phyloP scores from a whole-genome alignment of 2,888 invertebrate species.

The Dryococelus australis region DNA sequence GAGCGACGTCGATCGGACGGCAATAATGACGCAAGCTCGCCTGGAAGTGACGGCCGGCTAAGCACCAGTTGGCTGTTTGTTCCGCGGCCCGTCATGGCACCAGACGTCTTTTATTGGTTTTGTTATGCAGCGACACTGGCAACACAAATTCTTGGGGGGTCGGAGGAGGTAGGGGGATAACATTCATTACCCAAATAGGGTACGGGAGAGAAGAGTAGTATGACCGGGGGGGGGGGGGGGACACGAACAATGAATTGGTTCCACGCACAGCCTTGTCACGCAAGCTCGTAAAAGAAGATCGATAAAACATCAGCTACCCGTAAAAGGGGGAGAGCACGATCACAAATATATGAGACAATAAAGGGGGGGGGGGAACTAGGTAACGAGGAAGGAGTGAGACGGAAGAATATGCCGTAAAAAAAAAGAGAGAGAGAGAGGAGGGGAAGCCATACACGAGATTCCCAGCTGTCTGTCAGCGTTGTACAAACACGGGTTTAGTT shows the following conservation, averaged over 20 bases:
- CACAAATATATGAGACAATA: not conserved
- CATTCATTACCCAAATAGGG: conserved; percentile 8
- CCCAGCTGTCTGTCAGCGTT: not conserved
- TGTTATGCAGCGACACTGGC: not conserved
- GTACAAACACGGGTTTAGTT: not conserved
- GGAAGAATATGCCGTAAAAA: not conserved
- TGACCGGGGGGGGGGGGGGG: not conserved
- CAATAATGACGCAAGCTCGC: too few species aligned
- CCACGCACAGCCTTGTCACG: conserved; percentile 16
- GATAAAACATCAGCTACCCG: not conserved
- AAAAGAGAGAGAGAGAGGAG: not conserved
- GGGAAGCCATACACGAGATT: not conserved
- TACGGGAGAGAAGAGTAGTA: not conserved
- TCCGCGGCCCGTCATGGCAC: too few species aligned
- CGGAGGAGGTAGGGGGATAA: not conserved
- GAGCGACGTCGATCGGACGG: too few species aligned
- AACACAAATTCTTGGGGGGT: not conserved
- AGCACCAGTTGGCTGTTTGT: too few species aligned
- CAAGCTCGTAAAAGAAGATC: not conserved
- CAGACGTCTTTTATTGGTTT: not conserved
- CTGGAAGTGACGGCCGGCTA: too few species aligned
- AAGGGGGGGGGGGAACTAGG: not conserved
- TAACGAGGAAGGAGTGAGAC: not conserved
- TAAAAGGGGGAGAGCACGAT: not conserved
- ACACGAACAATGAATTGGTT: conserved; percentile 9